Conservation (phyloP, 2,797 vertebrate species). For the Lepilemur septentrionalis region DNA sequence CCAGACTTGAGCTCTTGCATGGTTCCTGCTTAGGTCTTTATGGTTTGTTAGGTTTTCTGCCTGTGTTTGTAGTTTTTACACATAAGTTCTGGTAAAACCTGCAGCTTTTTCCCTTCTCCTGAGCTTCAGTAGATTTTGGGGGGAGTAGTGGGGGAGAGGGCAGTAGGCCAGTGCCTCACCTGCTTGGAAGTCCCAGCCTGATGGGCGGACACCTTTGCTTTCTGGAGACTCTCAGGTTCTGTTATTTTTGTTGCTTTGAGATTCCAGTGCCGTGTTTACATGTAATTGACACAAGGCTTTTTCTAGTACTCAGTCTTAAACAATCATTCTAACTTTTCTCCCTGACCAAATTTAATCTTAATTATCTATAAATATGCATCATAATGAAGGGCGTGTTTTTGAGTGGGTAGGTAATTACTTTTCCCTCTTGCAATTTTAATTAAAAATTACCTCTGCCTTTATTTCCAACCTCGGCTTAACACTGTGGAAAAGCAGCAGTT, state of each 20-base stretch:
- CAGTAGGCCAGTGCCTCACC: too few species aligned
- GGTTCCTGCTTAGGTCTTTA: neutral
- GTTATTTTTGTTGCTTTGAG: neutral
- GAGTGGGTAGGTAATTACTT: conserved; percentile 3
- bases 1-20: neutral
- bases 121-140: neutral
- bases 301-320: neutral
- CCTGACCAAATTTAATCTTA: neutral
- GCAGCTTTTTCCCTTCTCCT: neutral
- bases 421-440: conserved; percentile 33
- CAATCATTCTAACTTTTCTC: neutral
- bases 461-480: neutral
- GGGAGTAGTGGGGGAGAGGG: too few species aligned
- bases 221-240: neutral
- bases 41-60: neutral
- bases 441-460: conserved; percentile 11
- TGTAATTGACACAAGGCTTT: neutral
- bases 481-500: neutral
- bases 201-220: neutral
- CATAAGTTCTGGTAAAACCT: neutral
- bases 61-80: neutral
- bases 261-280: neutral
- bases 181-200: neutral
- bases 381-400: neutral
- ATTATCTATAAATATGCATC: neutral